phyloP scores from a whole-genome alignment of 1,140 invertebrate species.

The Meteorus sp. region DNA sequence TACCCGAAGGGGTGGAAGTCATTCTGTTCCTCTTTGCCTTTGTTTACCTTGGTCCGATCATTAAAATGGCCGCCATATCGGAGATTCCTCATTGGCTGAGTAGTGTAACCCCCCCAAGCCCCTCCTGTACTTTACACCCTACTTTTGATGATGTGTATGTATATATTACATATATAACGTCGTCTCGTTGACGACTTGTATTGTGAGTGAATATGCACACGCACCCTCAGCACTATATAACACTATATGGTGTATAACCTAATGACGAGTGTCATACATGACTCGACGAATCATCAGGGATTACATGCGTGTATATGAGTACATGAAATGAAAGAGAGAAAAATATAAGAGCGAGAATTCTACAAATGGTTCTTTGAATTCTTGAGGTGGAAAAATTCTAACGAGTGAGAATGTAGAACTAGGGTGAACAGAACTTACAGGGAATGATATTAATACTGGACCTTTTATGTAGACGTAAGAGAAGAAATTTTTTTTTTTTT shows the following conservation, averaged over 20 bases:
- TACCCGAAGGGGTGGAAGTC: conserved; percentile 51
- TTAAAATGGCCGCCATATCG: conserved; percentile 60
- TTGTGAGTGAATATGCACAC: conserved; percentile 20
- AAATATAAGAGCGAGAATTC: too few species aligned
- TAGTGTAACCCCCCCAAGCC: background rate
- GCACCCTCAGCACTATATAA: background rate
- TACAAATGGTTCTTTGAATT: too few species aligned
- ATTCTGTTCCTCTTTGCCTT: conserved; percentile 54
- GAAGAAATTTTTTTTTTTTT: too few species aligned
- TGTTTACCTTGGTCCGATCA: conserved; percentile 59
- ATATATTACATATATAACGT: too few species aligned
- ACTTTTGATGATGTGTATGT: too few species aligned
- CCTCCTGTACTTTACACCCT: conserved; percentile 1
- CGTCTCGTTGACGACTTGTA: conserved; percentile 15
- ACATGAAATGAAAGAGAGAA: too few species aligned
- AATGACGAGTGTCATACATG: background rate
- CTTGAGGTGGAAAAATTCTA: too few species aligned
- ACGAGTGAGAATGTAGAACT: too few species aligned
- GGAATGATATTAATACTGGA: too few species aligned
- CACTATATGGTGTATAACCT: background rate
- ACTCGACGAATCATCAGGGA: background rate
- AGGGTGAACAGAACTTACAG: too few species aligned
- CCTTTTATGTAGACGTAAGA: too few species aligned
- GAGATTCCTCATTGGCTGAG: conserved; percentile 51
- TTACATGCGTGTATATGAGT: background rate